Evolutionary conservation across 2,888 invertebrate species (phyloP), one percentile per base, ranked within the genome.

Genomic region (Epinotia nisella): DNA sequence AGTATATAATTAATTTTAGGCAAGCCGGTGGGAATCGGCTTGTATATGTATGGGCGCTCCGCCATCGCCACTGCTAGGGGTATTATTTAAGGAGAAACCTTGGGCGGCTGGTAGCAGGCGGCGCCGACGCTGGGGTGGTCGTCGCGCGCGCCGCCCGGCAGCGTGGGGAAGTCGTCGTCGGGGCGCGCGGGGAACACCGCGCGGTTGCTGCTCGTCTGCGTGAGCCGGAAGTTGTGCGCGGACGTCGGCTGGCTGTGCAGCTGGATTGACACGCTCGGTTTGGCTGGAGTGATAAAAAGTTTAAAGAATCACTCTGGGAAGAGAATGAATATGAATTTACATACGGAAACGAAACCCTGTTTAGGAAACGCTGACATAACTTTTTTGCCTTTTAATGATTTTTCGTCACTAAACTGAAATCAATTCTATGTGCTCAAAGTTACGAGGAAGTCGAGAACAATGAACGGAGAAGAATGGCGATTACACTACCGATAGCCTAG

Each of bases 201-300:
- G 91, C 84, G 83, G 74, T 61, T 53, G n/a, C 68, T 74, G 56
- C 76, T 74, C 9, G 81, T 67, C 70, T 76, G 78, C 35, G 79
- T 79, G 35, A 81, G 71, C 1, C 79, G 77, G 75, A 93, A 93
- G 84, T 91, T 92, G 79, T 91, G 92, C 0, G 93, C 93, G 78
- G 92, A 91, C 0, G 91, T 85, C 17, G 92, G 91, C 78, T 92
- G 92, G 76, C 93, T 90, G 81, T 93, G 93, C 70, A 94, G 81
- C 76, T 92, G 92, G 76, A 94, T 93, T 0, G 94, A 93, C n/a
- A 94, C 89, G 72, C 92, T 89, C 7, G 94, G 94, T 75, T 94
- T 94, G 0, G 90, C 92, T 93, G 82, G 0, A 79, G 78, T 2
- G 17, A 56, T 19, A 65, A 11, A 68, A 15, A 69, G 29, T 53